Evolutionary conservation across 1,140 invertebrate species (phyloP), one percentile per base, ranked within the genome.

Genomic region (Ostrea denselamellosa): DNA sequence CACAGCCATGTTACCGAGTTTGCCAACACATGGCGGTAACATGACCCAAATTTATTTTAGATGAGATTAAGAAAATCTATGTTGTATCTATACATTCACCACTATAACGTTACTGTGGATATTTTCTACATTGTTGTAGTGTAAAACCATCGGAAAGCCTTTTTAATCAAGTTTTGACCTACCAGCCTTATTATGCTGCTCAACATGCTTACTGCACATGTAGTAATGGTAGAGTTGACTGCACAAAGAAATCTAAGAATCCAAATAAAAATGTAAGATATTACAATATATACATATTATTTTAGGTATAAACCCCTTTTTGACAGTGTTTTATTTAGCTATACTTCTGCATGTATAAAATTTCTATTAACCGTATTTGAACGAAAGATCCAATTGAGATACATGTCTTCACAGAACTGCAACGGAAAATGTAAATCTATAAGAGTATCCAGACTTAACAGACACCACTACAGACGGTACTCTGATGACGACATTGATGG

Each of bases 191-290:
- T 28, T 77, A 77, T 28, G 8, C 68, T 9, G 17, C 28, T 34
- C 51, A 83, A 52, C 82, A 83, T 19, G 10, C 44, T 0, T 83
- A 83, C 82, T 83, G 82, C 82, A 53, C 82, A 9, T 83, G 82
- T 52, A 83, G 22, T 53, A 54, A 83, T n/a, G 53, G 53, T 0
- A 83, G 51, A 53, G 44, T 53, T 52, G 82, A 83, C 7, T 83
- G 82, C 19, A 83, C 82, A 10, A 83, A 83, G 19, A 34, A 34
- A 22, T 52, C 82, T 0, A 28, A 53, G 22, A 83, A 83, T 22
- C 51, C 44, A 51, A 51, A 83, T 19, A 83, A 83, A 83, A 14
- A 52, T 52, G 82, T 83, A 83, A n/a, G 44, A 10, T 53, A 52
- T 83, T 7, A 81, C 71, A 34, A 81, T 81, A 44, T 44, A 44